Base-by-base conservation (phyloP, 1,140 invertebrate genomes). In the Teleogryllus occipitalis region DNA sequence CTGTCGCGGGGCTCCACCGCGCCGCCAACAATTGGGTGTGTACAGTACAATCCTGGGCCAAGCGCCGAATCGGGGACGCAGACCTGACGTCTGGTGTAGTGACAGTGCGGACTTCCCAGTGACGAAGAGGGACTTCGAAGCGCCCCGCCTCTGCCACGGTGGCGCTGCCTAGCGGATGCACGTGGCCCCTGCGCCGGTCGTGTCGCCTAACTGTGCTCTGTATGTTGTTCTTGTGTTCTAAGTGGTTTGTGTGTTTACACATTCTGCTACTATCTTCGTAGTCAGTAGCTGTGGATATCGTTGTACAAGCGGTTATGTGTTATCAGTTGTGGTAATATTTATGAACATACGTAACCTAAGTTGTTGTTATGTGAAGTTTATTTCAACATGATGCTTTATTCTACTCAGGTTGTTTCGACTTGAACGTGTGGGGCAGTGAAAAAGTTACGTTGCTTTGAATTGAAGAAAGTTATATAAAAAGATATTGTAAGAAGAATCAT, bases 371-470 rank as follows among this genome's bases (percentile, higher is more conserved):
- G 54, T 65, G 54, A 65, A 14, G 10, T 65, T 18, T 65, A 65
- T 65, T 65, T 65, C 54, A 65, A 65, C 54, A 65, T 65, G 54
- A 65, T 65, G 54, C 54, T 65, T 65, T 65, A 65, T 65, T 65
- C 10, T 65, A 65, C 54, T 65, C 54, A 65, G 54, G 54, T 65
- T 65, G 54, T 65, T 14, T 39, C 10, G 18, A 65, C 18, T 65
- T 65, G 54, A 65, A 65, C 54, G 27, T 39, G 27, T 39, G 10
- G 54, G 54, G 54, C 54, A 65, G 54, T 65, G 54, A 18, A 10
- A 14, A 65, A 65, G 54, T 39, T 39, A 39, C 5, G 27, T 39
- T 39, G 27, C 27, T 39, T 39, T 39, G 27, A 39, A 39, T 39
- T 39, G 27, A 39, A 39, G 27, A 39, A 39, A 39, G 27, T 39